Evolutionary conservation across 2,888 invertebrate species (phyloP).

Genomic region (Baccha elongata): DNA sequence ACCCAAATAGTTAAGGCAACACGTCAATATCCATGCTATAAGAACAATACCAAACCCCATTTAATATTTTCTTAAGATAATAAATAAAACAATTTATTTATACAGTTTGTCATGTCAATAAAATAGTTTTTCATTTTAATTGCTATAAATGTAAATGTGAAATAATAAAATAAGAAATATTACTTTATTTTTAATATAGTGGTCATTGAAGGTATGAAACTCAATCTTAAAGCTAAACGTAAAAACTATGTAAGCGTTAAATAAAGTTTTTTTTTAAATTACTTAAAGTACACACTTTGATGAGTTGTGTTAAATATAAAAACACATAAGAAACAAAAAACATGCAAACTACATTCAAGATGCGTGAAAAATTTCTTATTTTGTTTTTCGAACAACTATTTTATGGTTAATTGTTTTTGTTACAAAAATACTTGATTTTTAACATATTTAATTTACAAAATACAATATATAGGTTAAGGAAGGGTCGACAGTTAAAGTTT

Average conservation of each 20-base stretch:
- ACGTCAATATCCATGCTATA: too few relatives aligned
- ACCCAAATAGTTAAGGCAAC: too few relatives aligned
- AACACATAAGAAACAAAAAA: conserved; percentile 49
- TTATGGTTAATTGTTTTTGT: conserved; percentile 32
- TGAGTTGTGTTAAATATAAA: conserved; percentile 56
- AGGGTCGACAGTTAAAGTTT: conserved; percentile 59
- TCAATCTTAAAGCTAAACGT: conserved; percentile 67
- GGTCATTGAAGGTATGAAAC: conserved; percentile 47
- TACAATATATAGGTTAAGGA: conserved; percentile 53
- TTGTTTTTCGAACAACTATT: conserved; percentile 26
- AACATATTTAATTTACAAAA: conserved; percentile 66
- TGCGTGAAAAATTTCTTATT: conserved; percentile 37
- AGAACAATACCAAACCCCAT: neutral
- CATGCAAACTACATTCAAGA: conserved; percentile 57
- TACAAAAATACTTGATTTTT: conserved; percentile 65
- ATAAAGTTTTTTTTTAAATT: conserved; percentile 60
- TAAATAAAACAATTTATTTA: conserved; percentile 43
- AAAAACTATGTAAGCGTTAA: conserved; percentile 72
- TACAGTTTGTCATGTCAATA: conserved; percentile 69
- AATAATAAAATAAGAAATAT: conserved; percentile 49
- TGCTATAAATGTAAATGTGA: conserved; percentile 53
- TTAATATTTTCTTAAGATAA: conserved; percentile 4
- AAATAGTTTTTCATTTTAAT: conserved; percentile 64
- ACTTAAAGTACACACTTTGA: conserved; percentile 72
- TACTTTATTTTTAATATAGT: conserved; percentile 28